phyloP scores from a whole-genome alignment of 1,140 invertebrate genomes.

The Ceratina japonica region DNA sequence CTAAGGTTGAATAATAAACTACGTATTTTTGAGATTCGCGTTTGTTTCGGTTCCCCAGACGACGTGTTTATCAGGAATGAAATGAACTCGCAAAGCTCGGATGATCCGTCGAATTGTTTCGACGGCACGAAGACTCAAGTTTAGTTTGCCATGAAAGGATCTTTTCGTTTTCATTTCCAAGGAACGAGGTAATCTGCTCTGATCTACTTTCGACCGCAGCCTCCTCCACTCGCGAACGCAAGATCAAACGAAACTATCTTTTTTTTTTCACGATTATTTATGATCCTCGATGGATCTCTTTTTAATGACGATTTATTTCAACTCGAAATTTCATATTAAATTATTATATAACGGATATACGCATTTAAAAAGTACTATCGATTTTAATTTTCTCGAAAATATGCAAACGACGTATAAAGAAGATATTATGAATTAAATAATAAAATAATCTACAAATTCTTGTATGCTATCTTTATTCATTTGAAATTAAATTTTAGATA shows the following conservation, averaged over 20 bases:
- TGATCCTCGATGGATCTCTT: background rate
- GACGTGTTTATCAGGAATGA: slow-evolving; percentile 19
- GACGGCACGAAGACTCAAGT: slow-evolving; percentile 29
- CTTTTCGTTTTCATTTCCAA: slow-evolving; percentile 55
- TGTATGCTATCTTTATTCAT: slow-evolving; percentile 5
- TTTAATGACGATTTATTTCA: background rate
- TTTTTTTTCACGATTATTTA: slow-evolving; percentile 11
- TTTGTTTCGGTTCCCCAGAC: slow-evolving; percentile 35
- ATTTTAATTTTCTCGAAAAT: background rate
- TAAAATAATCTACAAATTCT: too few relatives aligned
- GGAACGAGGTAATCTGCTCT: slow-evolving; percentile 64
- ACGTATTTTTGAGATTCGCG: background rate
- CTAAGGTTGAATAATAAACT: too few relatives aligned
- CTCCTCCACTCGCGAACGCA: background rate
- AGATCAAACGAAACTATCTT: background rate
- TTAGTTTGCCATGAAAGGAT: slow-evolving; percentile 68
- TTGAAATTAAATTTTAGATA: slow-evolving; percentile 26
- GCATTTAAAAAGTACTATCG: background rate
- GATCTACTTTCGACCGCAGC: slow-evolving; percentile 13
- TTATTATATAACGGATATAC: background rate
- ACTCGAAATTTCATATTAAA: background rate
- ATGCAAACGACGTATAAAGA: too few relatives aligned
- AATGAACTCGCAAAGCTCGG: background rate
- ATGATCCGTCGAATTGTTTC: slow-evolving; percentile 13
- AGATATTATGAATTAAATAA: too few relatives aligned